A percentile compares a stretch with the other conserved stretches of the same genome.
These are phyloP conservation scores for Xylocampa areola DNA, from an alignment of 2,888 invertebrate genomes.

Conservation along the genomic window DNA sequence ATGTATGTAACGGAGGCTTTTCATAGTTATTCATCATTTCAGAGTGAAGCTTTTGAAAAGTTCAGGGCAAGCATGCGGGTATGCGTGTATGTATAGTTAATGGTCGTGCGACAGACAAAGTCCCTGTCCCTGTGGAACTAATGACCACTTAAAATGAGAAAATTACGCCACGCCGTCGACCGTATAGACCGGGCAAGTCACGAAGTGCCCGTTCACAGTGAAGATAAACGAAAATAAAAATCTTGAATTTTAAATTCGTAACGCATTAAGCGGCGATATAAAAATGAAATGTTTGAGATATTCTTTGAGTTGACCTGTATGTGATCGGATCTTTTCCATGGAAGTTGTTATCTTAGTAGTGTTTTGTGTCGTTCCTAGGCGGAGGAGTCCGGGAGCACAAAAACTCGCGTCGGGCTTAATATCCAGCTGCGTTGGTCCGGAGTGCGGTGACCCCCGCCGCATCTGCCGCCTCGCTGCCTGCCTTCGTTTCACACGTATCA, in stretches of 20 bases:
- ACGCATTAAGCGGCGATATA: constrained; percentile 56
- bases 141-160: constrained; percentile 86
- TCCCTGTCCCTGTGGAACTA: constrained; percentile 83
- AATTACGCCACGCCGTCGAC: constrained; percentile 77
- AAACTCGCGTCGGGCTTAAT: constrained; percentile 75
- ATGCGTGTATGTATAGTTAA: constrained; percentile 81
- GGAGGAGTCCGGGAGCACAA: constrained; percentile 67
- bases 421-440: constrained; percentile 79
- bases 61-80: constrained; percentile 63
- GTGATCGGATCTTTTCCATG: constrained; percentile 45
- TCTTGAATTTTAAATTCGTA: constrained; percentile 65
- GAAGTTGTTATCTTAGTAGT: constrained; percentile 60
- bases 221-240: constrained; percentile 62
- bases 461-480: constrained; percentile 77
- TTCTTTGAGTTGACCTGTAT: constrained; percentile 27
- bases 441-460: constrained; percentile 83
- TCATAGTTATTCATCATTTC: constrained; percentile 57
- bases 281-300: constrained; percentile 44
- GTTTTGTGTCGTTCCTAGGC: constrained; percentile 64
- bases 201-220: constrained; percentile 73
- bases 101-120: constrained; percentile 80
- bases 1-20: constrained; percentile 36
- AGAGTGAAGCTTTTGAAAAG: constrained; percentile 64
- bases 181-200: constrained; percentile 81
- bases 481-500: constrained; percentile 75